phyloP scores from a whole-genome alignment of 2,888 invertebrate genomes.

The Scaptomyza cyrtandrae region DNA sequence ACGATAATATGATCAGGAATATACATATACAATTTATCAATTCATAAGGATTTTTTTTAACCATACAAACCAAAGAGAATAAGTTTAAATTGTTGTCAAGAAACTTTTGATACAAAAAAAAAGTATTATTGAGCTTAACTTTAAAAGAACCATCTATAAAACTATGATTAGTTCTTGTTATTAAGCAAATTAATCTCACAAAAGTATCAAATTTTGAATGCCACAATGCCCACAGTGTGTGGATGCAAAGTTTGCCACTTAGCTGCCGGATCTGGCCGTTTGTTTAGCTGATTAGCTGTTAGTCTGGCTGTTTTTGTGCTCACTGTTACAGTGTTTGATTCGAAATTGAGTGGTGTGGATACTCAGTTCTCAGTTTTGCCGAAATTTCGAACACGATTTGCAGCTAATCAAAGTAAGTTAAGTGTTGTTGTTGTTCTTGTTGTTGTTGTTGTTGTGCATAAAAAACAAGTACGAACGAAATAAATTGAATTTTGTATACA shows the following conservation, averaged over 20 bases:
- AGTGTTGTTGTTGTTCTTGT: slow-evolving; percentile 1
- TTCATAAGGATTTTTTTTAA: too few species aligned
- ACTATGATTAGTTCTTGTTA: not conserved
- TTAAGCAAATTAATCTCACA: not conserved
- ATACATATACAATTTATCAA: too few species aligned
- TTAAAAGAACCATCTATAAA: not conserved
- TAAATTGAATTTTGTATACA: slow-evolving; percentile 21
- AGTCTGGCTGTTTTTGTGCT: slow-evolving; percentile 19
- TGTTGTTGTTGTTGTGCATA: not conserved
- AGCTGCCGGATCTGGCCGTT: slow-evolving; percentile 29
- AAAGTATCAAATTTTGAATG: not conserved
- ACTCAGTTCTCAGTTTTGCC: slow-evolving; percentile 3
- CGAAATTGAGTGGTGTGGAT: not conserved
- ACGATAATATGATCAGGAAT: too few species aligned
- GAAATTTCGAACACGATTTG: slow-evolving; percentile 27
- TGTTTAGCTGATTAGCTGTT: slow-evolving; percentile 50
- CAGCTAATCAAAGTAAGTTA: slow-evolving; percentile 40
- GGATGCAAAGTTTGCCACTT: slow-evolving; percentile 31
- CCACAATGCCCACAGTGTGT: slow-evolving; percentile 18
- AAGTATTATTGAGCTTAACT: too few species aligned
- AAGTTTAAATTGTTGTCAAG: too few species aligned
- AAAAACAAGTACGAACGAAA: not conserved
- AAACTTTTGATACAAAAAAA: too few species aligned
- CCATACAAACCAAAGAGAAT: too few species aligned
- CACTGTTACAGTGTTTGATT: not conserved